phyloP scores from a whole-genome alignment of 2,113 vertebrate genomes.

The Chiloscyllium plagiosum region DNA sequence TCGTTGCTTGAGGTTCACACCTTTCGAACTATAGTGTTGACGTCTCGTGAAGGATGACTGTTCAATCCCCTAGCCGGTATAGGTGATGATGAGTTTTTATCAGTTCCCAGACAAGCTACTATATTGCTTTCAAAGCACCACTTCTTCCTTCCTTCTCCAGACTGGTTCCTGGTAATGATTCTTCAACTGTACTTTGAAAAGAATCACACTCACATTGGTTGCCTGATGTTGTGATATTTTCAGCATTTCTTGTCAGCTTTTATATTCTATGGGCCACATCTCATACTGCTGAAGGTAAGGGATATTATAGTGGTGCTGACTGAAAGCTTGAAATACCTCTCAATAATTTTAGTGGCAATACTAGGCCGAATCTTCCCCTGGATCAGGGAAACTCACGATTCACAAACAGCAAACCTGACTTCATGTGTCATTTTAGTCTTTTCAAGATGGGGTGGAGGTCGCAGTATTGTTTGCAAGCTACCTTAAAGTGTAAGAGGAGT shows the following conservation, averaged over 20 bases:
- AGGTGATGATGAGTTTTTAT: slow-evolving; percentile 24
- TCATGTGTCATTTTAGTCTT: background rate
- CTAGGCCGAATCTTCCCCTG: background rate
- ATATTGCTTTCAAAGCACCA: background rate
- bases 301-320: background rate
- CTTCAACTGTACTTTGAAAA: background rate
- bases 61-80: background rate
- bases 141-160: background rate
- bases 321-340: background rate
- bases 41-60: slow-evolving; percentile 5
- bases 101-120: background rate
- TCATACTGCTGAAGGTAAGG: background rate
- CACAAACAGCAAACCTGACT: background rate
- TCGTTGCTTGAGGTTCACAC: slow-evolving; percentile 15
- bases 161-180: background rate
- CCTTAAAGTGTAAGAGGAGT: background rate
- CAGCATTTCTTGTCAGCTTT: background rate
- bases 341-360: too few relatives aligned
- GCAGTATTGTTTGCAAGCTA: too few relatives aligned
- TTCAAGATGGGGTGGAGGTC: background rate
- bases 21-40: background rate
- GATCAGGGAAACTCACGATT: background rate
- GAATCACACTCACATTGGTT: background rate
- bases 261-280: background rate
- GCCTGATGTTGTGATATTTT: background rate